Evolutionary conservation across 2,113 vertebrate species (phyloP), one percentile per base, ranked within the genome.

Genomic region (Geococcyx californianus): DNA sequence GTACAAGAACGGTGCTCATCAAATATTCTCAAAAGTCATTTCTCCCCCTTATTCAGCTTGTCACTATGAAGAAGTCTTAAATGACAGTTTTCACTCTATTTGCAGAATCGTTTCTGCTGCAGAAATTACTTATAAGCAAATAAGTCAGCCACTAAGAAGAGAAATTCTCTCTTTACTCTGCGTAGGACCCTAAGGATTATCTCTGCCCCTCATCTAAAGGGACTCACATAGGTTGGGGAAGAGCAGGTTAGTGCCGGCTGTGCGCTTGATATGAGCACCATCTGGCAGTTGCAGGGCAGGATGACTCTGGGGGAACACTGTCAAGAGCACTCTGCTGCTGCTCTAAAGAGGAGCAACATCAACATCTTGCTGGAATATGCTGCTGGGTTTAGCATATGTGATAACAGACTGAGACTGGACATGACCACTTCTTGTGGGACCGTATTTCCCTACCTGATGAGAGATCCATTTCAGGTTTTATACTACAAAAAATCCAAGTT

Each of bases 261-360:
- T 45, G 55, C 58, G 33, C 78, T 86, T 69, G 70, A 83, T 95
- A 60, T 38, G 63, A 84, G 85, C 92, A 97, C 92, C 96, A 96
- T 97, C 92, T 94, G 95, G 88, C 85, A 95, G 58, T 58, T 77
- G 63, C 83, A 69, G 94, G 59, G 75, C 3, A 80, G 75, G 94
- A 34, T 69, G 92, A 80, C 95, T 97, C 96, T 92, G 45, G 92
- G 95, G 90, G 88, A 93, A 52, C 90, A 93, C 90, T 96, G 96
- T 96, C 96, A 95, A 54, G 92, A 94, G 75, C 96, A 93, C 90
- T 95, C 85, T 92, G 75, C 88, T 17, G 36, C 67, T 90, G 75
- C 72, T 94, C 75, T 93, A 83, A 96, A 96, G 82, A 94, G 93
- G 33, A 95, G 75, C 25, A 93, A 13, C 70, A 60, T 84, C 88